Evolutionary conservation across 2,888 invertebrate species (phyloP), one percentile per base, ranked within the genome.

Genomic region (Acleris emargana): DNA sequence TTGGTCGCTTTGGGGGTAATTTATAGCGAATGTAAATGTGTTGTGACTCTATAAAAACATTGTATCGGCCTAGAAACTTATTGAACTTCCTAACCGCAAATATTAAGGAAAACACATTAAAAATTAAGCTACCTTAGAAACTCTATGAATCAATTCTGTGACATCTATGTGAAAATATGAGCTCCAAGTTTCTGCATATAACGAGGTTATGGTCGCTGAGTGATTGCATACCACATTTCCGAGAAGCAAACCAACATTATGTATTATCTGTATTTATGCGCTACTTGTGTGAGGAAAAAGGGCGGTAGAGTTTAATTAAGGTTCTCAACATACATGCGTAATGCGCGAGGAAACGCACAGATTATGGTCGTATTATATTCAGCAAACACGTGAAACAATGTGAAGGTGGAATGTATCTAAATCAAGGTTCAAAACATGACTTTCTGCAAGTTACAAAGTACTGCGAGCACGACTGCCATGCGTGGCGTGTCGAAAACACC

Each of bases 401-500:
- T 16, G 17, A 45, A 38, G 38, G 38, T 38, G 38, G 38, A 13
- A 38, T 38, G 45, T 6, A 45, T 45, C 43, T 16, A n/a, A 45
- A 45, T 17, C 45, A 45, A 45, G 45, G 45, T 45, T 45, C 38
- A 38, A 38, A 38, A 45, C 45, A 45, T n/a, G n/a, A n/a, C 16
- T 45, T 45, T 45, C 17, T n/a, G 45, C 6, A 17, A n/a, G 16
- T 45, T 16, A 45, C n/a, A 45, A 45, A 45, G 45, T 45, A 5
- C 45, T 45, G 45, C 20, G 43, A 57, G 38, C 66, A 66, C 60
- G 60, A 49, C 32, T 32, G 45, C 51, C 66, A 57, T 57, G 61
- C 57, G 60, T 66, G 57, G 60, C 66, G 61, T 66, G 66, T 60
- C 61, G 55, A 57, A 76, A 72, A 73, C 68, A 62, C 76, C 68